Evolutionary conservation across 2,888 invertebrate genomes (phyloP).

Genomic region (Dasysyrphus tricinctus): DNA sequence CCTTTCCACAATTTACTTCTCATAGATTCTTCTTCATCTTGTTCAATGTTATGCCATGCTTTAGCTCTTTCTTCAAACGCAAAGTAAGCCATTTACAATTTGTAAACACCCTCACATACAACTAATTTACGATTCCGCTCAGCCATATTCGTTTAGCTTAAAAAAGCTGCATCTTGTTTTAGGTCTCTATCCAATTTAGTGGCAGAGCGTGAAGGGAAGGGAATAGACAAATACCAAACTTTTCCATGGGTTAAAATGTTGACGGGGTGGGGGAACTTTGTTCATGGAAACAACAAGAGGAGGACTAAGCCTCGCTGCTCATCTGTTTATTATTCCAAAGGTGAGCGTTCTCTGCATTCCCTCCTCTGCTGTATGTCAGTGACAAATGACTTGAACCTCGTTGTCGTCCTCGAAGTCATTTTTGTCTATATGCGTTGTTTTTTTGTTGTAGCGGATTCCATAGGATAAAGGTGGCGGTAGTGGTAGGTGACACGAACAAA

Average conservation of each 20-base stretch:
- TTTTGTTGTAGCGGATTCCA: neutral
- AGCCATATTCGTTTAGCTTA: conserved; percentile 74
- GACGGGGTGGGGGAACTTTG: neutral
- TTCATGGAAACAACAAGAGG: conserved; percentile 52
- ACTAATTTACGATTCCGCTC: conserved; percentile 75
- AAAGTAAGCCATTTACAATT: conserved; percentile 68
- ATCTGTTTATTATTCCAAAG: conserved; percentile 74
- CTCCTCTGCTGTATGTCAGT: conserved; percentile 63
- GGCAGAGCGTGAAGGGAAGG: neutral
- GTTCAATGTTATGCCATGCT: conserved; percentile 52
- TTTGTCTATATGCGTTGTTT: conserved; percentile 11
- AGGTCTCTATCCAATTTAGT: conserved; percentile 48
- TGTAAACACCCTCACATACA: conserved; percentile 72
- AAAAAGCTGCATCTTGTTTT: conserved; percentile 69
- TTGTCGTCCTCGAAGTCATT: conserved; percentile 49
- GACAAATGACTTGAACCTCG: conserved; percentile 75
- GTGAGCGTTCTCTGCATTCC: conserved; percentile 47
- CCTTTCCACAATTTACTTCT: neutral
- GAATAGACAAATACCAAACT: conserved; percentile 31
- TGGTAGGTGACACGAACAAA: conserved; percentile 62
- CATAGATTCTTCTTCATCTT: conserved; percentile 39
- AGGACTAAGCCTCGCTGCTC: conserved; percentile 63
- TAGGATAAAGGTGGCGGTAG: conserved; percentile 23
- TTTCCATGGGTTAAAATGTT: conserved; percentile 5
- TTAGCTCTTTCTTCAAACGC: conserved; percentile 53